phyloP scores from a whole-genome alignment of 2,888 invertebrate genomes.

The Pachydiplax longipennis region DNA sequence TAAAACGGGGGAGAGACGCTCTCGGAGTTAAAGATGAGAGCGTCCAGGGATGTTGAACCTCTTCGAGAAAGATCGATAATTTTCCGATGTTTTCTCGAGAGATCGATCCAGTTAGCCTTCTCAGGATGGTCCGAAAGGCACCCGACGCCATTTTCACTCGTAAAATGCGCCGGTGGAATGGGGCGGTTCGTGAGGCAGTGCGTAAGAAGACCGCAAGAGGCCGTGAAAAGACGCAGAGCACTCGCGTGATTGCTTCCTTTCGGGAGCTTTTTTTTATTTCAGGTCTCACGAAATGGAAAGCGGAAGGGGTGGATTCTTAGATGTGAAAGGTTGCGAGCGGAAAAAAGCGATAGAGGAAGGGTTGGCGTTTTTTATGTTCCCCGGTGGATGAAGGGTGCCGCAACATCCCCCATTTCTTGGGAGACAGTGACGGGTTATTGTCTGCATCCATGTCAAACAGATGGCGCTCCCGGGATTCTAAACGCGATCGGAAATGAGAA shows the following conservation, averaged over 20 bases:
- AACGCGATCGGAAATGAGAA: neutral
- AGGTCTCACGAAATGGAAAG: neutral
- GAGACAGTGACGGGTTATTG: neutral
- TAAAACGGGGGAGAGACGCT: neutral
- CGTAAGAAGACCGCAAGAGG: neutral
- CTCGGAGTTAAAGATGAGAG: neutral
- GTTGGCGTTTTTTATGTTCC: neutral
- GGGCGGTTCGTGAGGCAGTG: neutral
- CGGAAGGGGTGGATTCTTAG: neutral
- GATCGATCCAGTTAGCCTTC: neutral
- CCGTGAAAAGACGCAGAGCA: neutral
- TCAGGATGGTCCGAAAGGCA: neutral
- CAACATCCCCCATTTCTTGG: neutral
- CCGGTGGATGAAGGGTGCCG: neutral
- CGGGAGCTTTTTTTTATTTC: neutral
- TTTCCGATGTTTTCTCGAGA: neutral
- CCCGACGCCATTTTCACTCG: neutral
- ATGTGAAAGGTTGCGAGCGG: neutral
- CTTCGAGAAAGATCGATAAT: neutral
- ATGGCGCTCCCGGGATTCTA: neutral
- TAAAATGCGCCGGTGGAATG: neutral
- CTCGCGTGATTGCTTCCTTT: constrained; percentile 18
- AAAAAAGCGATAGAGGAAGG: neutral
- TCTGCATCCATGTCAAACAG: neutral
- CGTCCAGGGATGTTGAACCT: neutral